phyloP scores from a whole-genome alignment of 2,797 vertebrate genomes.

The Sebastes hopkinsi region DNA sequence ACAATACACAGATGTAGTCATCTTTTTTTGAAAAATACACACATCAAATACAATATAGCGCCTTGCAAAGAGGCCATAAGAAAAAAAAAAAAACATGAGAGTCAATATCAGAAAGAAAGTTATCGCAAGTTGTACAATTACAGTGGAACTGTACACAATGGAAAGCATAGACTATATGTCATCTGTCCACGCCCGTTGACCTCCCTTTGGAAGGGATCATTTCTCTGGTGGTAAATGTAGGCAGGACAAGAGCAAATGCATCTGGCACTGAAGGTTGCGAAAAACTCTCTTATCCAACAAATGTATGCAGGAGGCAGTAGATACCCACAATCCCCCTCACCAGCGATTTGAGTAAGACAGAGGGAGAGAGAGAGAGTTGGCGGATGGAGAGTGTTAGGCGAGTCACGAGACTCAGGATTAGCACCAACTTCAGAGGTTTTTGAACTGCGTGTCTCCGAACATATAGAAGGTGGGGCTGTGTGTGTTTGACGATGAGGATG shows the following conservation, averaged over 20 bases:
- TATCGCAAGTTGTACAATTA: conserved; percentile 60
- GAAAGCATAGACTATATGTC: conserved; percentile 57
- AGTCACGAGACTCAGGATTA: conserved; percentile 56
- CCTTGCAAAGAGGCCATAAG: conserved; percentile 66
- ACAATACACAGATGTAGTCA: conserved; percentile 78
- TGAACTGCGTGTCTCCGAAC: conserved; percentile 46
- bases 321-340: conserved; percentile 32
- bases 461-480: conserved; percentile 7
- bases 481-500: conserved; percentile 7
- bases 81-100: conserved; percentile 57
- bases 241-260: conserved; percentile 64
- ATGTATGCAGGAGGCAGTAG: conserved; percentile 47
- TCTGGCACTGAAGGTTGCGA: conserved; percentile 66
- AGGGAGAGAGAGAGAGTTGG: conserved; percentile 33
- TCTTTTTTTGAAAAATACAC: conserved; percentile 67
- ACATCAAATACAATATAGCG: conserved; percentile 71
- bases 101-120: conserved; percentile 50
- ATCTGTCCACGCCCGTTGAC: conserved; percentile 50
- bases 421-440: conserved; percentile 71
- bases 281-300: conserved; percentile 46
- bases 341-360: conserved; percentile 13
- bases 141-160: conserved; percentile 66
- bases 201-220: conserved; percentile 59
- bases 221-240: conserved; percentile 53
- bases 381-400: conserved; percentile 36